Conservation (phyloP, 2,888 invertebrate genomes). For the Rhimphoctona megacephalus region DNA sequence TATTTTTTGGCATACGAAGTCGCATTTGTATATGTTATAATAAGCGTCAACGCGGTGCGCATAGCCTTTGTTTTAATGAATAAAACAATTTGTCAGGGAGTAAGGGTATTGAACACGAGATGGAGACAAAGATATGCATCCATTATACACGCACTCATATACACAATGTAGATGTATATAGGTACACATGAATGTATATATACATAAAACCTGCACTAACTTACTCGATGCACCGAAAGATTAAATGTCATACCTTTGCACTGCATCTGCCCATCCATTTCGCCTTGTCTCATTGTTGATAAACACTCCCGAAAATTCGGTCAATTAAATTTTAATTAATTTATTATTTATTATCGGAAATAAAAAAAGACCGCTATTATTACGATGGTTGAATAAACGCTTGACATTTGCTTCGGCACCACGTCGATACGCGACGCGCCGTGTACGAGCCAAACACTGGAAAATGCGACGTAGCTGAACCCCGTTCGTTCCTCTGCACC, state of each 20-base stretch:
- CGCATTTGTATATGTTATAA: not conserved
- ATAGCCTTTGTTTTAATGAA: conserved; percentile 9
- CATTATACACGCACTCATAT: not conserved
- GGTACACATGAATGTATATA: not conserved
- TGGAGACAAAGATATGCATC: conserved; percentile 6
- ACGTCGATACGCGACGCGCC: conserved; percentile 77
- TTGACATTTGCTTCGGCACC: conserved; percentile 73
- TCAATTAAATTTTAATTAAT: not conserved
- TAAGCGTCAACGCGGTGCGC: conserved; percentile 13
- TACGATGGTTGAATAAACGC: conserved; percentile 63
- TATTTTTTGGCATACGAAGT: not conserved
- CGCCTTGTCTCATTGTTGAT: conserved; percentile 49
- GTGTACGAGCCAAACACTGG: conserved; percentile 70
- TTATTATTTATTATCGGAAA: conserved; percentile 47
- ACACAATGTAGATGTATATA: not conserved
- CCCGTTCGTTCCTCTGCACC: conserved; percentile 50
- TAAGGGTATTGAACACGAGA: conserved; percentile 21
- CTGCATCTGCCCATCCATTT: conserved; percentile 76
- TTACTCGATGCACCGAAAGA: not conserved
- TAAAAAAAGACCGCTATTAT: conserved; percentile 61
- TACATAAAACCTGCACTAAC: not conserved
- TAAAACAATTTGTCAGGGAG: conserved; percentile 13
- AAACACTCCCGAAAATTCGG: not conserved
- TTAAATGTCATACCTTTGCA: conserved; percentile 76
- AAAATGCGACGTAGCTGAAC: conserved; percentile 78